These are phyloP conservation scores for Acanthosoma haemorrhoidale DNA, from an alignment of 2,888 invertebrate genomes.

Conservation along the genomic window DNA sequence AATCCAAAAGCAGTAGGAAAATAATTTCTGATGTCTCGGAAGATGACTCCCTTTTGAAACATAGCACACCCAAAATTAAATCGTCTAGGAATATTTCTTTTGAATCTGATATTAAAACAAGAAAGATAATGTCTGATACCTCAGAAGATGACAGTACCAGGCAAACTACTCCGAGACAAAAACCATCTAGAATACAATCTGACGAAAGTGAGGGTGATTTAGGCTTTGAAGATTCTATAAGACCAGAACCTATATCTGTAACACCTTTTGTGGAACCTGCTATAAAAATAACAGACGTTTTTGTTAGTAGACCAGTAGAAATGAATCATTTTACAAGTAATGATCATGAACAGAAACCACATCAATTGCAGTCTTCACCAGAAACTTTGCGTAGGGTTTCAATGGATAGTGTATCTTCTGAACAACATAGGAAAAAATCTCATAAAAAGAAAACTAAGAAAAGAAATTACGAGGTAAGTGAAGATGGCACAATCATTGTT, in stretches of 20 bases:
- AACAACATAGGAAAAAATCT: constrained; percentile 56
- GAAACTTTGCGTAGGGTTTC: constrained; percentile 39
- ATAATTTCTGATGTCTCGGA: constrained; percentile 76
- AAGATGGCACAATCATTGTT: constrained; percentile 48
- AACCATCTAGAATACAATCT: constrained; percentile 42
- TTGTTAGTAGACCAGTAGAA: constrained; percentile 37
- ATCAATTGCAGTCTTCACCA: constrained; percentile 36
- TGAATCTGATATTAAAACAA: constrained; percentile 37
- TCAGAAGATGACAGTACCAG: constrained; percentile 40
- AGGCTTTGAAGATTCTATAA: constrained; percentile 47
- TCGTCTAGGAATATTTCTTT: constrained; percentile 35
- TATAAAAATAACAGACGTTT: constrained; percentile 36
- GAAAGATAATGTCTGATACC: constrained; percentile 41
- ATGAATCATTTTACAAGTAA: constrained; percentile 38
- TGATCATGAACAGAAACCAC: constrained; percentile 35
- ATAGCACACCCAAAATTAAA: constrained; percentile 38
- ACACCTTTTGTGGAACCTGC: constrained; percentile 41
- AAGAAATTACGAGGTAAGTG: constrained; percentile 58
- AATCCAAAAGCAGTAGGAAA: constrained; percentile 34
- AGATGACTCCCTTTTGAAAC: constrained; percentile 49
- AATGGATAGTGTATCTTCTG: constrained; percentile 36
- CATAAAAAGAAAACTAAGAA: constrained; percentile 82
- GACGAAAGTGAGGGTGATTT: constrained; percentile 54
- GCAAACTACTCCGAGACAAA: constrained; percentile 37
- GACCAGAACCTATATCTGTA: constrained; percentile 41